Percentiles rank a stretch among this genome's conserved stretches.
These are phyloP conservation scores for Chiloscyllium punctatum DNA, from an alignment of 2,797 vertebrate genomes.

Conservation along the genomic window DNA sequence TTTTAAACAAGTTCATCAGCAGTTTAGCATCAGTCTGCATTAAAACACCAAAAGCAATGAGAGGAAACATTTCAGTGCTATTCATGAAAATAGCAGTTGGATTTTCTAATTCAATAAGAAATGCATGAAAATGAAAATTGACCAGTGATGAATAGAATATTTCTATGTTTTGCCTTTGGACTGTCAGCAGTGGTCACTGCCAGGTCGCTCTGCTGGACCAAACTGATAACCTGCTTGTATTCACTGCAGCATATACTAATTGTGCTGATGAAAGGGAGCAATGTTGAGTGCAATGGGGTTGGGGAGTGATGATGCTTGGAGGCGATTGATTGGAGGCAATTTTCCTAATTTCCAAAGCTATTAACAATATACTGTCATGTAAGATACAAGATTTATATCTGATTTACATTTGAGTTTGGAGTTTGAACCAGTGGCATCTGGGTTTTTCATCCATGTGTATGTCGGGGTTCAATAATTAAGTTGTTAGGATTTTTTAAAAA, in stretches of 20 bases:
- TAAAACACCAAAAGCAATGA: too few species aligned
- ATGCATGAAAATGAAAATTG: not conserved
- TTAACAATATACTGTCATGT: not conserved
- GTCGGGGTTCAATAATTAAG: too few species aligned
- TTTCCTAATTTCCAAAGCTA: not conserved
- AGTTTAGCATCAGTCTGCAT: conserved; percentile 5
- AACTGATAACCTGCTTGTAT: not conserved
- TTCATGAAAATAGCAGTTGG: not conserved
- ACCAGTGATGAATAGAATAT: not conserved
- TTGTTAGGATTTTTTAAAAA: too few species aligned
- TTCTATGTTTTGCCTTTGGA: not conserved
- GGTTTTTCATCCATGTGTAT: too few species aligned
- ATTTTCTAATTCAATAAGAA: not conserved
- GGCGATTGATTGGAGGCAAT: not conserved
- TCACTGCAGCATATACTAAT: not conserved
- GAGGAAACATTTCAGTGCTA: not conserved
- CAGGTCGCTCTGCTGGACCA: not conserved
- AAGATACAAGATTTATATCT: too few species aligned
- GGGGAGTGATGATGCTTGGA: not conserved
- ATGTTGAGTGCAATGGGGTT: not conserved
- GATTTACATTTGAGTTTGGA: too few species aligned
- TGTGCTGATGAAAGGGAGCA: not conserved
- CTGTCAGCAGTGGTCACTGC: not conserved
- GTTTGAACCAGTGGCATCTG: too few species aligned
- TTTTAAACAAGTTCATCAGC: not conserved